phyloP scores from a whole-genome alignment of 2,797 vertebrate genomes.

The Mionectes olivaceus region DNA sequence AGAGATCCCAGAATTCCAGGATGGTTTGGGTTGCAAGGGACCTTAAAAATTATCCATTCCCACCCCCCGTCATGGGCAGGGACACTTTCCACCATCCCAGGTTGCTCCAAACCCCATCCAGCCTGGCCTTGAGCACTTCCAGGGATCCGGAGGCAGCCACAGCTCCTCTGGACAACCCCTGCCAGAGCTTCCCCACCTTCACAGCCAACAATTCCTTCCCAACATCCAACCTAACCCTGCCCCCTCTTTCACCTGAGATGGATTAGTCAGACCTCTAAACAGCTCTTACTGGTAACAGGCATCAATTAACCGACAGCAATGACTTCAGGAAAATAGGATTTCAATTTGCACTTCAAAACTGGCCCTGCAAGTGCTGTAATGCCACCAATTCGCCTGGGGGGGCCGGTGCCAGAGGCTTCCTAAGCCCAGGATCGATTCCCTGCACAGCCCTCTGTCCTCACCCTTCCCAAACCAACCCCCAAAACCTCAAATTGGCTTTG shows the following conservation, averaged over 20 bases:
- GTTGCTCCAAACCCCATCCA: rapidly evolving
- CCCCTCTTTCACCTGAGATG: background rate
- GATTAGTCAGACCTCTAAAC: background rate
- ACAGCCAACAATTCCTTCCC: background rate
- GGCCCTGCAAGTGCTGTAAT: background rate
- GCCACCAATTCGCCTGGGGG: background rate
- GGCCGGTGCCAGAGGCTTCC: background rate
- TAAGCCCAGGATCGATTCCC: background rate
- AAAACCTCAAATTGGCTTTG: background rate
- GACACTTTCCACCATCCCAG: background rate
- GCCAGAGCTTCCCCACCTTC: background rate
- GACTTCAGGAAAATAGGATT: slow-evolving; percentile 26
- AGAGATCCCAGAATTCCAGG: background rate
- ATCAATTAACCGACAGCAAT: slow-evolving; percentile 19
- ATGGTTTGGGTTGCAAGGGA: background rate
- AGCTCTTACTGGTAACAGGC: background rate
- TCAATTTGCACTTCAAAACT: slow-evolving; percentile 44
- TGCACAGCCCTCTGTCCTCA: background rate
- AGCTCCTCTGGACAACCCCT: background rate
- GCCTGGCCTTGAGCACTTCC: rapidly evolving
- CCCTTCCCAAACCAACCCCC: background rate
- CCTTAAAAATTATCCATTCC: background rate
- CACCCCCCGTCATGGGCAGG: background rate
- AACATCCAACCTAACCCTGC: background rate
- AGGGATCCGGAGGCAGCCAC: background rate